Base-by-base conservation (phyloP, 2,113 vertebrate species). In the Rhea pennata region DNA sequence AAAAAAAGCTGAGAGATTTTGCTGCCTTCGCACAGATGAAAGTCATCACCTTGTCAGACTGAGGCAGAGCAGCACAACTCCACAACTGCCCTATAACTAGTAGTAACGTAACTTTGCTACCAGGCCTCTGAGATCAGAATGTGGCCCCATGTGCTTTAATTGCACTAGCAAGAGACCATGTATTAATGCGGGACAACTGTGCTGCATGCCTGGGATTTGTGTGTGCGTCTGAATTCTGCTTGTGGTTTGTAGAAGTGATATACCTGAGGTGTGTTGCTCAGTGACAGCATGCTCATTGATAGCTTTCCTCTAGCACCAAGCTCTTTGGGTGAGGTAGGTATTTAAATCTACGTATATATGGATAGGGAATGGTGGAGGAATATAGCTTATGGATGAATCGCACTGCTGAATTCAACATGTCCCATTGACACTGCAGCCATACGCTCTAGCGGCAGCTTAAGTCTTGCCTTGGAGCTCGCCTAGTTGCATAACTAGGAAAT, bases 401-500 rank as follows among this genome's bases (percentile, higher is more conserved):
- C 79, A 19, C 61, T 7, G 69, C 59, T 74, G 42, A 90, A 31
- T 77, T 67, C 84, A 76, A 27, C 9, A 0, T 66, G n/a, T 66
- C 76, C 73, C 84, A 85, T 93, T 64, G 89, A 62, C 81, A 22
- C 6, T 87, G 27, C 81, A 92, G 65, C 73, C 36, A 3, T 12
- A 12, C 2, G 2, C 42, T 93, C 39, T 64, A 66, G 77, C 66
- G 73, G 19, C 66, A 79, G 64, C 11, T 0, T n/a, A 20, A 48
- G 33, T 61, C 87, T 71, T 76, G 39, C 77, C 88, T 83, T 29
- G 74, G 50, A 79, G 75, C 58, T 95, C 89, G 89, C 92, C 88
- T 95, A 82, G 87, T 92, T 95, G 46, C 81, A 76, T 74, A 95
- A 89, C 33, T 89, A 81, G 84, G 82, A 51, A 76, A 21, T 70